Conservation (phyloP, 2,888 invertebrate species). For the Morinoia aosen region DNA sequence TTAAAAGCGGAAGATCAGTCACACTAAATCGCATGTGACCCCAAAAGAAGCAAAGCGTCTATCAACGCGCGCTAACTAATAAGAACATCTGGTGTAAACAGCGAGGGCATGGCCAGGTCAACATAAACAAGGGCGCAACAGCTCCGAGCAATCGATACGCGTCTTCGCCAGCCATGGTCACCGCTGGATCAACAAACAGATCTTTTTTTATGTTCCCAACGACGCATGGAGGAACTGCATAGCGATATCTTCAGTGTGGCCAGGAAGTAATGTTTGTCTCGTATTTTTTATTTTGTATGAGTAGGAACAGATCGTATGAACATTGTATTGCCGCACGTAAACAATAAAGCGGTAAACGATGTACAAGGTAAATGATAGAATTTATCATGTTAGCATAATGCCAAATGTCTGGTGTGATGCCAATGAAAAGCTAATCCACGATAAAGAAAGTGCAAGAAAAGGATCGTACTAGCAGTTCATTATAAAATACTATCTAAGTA, state of each 20-base stretch:
- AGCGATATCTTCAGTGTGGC: neutral
- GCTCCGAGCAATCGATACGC: neutral
- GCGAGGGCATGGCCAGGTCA: neutral
- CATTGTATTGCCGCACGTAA: neutral
- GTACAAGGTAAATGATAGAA: too few relatives aligned
- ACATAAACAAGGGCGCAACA: neutral
- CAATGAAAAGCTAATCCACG: too few relatives aligned
- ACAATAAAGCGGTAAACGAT: neutral
- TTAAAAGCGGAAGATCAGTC: too few relatives aligned
- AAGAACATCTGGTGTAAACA: neutral
- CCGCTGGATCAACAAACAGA: neutral
- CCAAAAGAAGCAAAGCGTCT: neutral
- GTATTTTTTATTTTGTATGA: neutral
- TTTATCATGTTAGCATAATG: too few relatives aligned
- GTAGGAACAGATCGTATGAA: neutral
- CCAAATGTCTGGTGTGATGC: too few relatives aligned
- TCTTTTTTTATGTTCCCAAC: neutral
- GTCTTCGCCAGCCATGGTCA: slow-evolving; percentile 12
- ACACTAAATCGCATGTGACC: neutral
- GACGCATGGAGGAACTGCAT: neutral
- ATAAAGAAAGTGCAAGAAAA: too few relatives aligned
- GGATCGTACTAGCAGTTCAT: too few relatives aligned
- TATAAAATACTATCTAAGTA: too few relatives aligned
- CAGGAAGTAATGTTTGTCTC: neutral
- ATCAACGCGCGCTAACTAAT: neutral